Percentiles rank a stretch among this genome's conserved stretches.
Conservation (phyloP, 2,113 vertebrate species). For the Indicator indicator region DNA sequence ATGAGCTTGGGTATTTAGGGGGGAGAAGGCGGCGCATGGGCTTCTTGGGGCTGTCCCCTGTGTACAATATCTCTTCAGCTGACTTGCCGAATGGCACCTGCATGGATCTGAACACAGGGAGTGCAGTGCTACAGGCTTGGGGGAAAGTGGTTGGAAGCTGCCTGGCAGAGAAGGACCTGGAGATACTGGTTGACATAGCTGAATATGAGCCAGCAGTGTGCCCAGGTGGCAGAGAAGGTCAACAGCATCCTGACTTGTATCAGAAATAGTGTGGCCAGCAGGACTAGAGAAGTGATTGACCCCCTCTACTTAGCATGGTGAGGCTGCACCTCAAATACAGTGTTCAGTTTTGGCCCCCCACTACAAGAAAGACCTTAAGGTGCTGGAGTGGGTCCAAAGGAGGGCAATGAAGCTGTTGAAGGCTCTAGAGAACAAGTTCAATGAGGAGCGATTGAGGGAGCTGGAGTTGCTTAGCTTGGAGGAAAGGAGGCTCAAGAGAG, state of each 20-base stretch:
- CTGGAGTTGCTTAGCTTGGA: not conserved
- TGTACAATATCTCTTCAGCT: not conserved
- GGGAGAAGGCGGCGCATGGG: not conserved
- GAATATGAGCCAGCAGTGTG: not conserved
- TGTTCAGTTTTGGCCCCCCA: not conserved
- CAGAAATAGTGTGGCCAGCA: not conserved
- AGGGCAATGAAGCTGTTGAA: accelerated
- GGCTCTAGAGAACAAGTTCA: not conserved
- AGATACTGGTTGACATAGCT: not conserved
- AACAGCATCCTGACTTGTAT: not conserved
- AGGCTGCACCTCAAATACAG: accelerated
- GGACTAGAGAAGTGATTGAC: not conserved
- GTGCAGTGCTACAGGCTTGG: accelerated
- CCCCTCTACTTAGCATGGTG: not conserved
- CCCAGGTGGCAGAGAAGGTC: not conserved
- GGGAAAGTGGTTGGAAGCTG: not conserved
- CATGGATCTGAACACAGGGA: not conserved
- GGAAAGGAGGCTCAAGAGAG: not conserved
- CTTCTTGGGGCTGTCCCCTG: not conserved
- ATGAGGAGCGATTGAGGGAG: not conserved
- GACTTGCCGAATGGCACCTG: not conserved
- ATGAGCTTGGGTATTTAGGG: not conserved
- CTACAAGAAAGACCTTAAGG: not conserved
- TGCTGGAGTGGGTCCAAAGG: accelerated
- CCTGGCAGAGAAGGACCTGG: not conserved